These are phyloP conservation scores for Euphydryas editha DNA, from an alignment of 2,888 invertebrate genomes.

Conservation along the genomic window DNA sequence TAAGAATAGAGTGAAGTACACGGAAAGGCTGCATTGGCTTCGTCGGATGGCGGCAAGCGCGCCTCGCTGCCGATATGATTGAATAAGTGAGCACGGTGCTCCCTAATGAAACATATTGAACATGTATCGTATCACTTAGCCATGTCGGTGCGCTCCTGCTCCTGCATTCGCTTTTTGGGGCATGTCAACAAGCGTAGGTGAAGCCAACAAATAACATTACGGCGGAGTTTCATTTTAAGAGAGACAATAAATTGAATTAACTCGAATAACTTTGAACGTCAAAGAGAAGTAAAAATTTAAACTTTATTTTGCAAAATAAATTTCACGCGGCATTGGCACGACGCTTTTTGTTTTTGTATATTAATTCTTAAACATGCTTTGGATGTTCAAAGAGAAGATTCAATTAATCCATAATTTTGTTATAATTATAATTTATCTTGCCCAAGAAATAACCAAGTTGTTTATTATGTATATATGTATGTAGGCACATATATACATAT, in stretches of 20 bases:
- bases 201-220: slow-evolving; percentile 78
- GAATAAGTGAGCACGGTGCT: slow-evolving; percentile 77
- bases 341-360: slow-evolving; percentile 65
- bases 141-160: slow-evolving; percentile 73
- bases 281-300: slow-evolving; percentile 72
- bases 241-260: slow-evolving; percentile 81
- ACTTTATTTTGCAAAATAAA: slow-evolving; percentile 74
- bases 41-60: slow-evolving; percentile 53
- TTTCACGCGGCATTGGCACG: slow-evolving; percentile 69
- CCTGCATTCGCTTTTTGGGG: slow-evolving; percentile 74
- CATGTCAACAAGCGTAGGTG: slow-evolving; percentile 77
- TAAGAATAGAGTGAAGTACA: slow-evolving; percentile 66
- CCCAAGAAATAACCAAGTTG: no score
- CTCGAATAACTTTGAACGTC: slow-evolving; percentile 74
- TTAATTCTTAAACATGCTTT: slow-evolving; percentile 65
- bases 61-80: slow-evolving; percentile 73
- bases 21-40: slow-evolving; percentile 58
- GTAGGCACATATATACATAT: no score
- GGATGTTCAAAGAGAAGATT: slow-evolving; percentile 60
- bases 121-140: slow-evolving; percentile 83
- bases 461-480: no score
- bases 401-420: slow-evolving; percentile 77
- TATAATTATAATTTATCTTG: slow-evolving; percentile 42
- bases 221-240: slow-evolving; percentile 75
- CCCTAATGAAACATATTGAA: slow-evolving; percentile 83